Conservation (phyloP, 2,797 vertebrate species). For the Picus viridis region DNA sequence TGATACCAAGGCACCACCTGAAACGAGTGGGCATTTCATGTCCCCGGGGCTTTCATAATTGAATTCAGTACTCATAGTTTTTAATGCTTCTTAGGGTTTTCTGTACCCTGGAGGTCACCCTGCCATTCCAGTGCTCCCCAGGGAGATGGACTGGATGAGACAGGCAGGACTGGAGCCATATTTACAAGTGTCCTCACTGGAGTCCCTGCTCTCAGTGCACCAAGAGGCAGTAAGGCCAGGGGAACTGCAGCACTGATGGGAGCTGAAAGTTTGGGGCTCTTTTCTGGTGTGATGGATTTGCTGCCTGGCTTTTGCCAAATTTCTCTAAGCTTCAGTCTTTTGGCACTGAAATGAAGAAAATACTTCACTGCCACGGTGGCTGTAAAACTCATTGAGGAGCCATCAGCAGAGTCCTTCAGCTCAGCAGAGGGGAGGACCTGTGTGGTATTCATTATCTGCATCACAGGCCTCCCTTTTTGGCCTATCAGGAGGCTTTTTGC, state of each 20-base stretch:
- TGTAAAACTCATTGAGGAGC: neutral
- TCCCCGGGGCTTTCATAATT: neutral
- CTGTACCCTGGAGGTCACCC: neutral
- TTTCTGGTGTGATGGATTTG: neutral
- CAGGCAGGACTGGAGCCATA: neutral
- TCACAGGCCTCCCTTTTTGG: conserved; percentile 30
- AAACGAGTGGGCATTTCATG: neutral
- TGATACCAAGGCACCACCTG: neutral
- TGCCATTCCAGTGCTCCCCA: neutral
- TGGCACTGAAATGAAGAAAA: conserved; percentile 6
- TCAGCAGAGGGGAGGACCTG: conserved; percentile 7
- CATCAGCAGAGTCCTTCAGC: conserved; percentile 21
- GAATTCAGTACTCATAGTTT: neutral
- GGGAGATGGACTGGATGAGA: neutral
- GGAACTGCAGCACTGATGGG: neutral
- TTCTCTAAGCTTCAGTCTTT: neutral
- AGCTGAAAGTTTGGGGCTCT: neutral
- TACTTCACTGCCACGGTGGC: neutral
- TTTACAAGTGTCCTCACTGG: neutral
- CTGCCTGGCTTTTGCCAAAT: neutral
- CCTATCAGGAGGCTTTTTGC: neutral
- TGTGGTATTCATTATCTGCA: neutral
- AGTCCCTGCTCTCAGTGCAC: neutral
- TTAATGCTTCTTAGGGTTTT: neutral
- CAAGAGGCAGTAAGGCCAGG: neutral